These are phyloP conservation scores for Charina bottae DNA, from an alignment of 2,113 vertebrate genomes.

Conservation along the genomic window DNA sequence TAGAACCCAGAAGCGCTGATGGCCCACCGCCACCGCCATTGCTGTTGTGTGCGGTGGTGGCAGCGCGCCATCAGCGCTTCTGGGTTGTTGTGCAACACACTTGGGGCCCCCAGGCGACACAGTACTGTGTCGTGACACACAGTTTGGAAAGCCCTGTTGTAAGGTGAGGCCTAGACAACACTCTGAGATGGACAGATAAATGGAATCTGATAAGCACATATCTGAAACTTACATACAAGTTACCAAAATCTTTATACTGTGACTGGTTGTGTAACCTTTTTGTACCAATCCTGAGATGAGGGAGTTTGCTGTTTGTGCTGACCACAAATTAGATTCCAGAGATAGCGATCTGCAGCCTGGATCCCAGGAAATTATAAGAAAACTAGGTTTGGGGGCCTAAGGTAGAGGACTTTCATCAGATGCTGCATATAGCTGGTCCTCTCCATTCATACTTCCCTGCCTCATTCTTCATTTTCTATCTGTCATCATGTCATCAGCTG, in stretches of 20 bases:
- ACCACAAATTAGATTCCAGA: background rate
- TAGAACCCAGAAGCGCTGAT: too few relatives aligned
- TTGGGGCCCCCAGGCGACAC: too few relatives aligned
- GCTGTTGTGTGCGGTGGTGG: too few relatives aligned
- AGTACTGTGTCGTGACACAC: too few relatives aligned
- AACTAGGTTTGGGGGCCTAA: background rate
- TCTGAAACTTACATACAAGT: background rate
- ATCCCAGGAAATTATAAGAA: background rate
- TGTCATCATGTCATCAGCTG: background rate
- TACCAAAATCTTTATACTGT: background rate
- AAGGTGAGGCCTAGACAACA: background rate
- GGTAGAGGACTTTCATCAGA: background rate
- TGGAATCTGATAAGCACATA: background rate
- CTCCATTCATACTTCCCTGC: background rate
- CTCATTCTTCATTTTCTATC: background rate
- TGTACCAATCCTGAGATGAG: background rate
- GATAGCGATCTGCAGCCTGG: background rate
- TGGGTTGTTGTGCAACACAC: too few relatives aligned
- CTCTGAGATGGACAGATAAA: background rate
- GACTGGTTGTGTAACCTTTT: background rate
- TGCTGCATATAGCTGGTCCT: background rate
- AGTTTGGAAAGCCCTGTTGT: too few relatives aligned
- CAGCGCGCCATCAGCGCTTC: too few relatives aligned
- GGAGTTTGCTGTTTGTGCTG: background rate
- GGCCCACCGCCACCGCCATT: too few relatives aligned